phyloP scores from a whole-genome alignment of 2,888 invertebrate genomes.

The Hylaea fasciaria region DNA sequence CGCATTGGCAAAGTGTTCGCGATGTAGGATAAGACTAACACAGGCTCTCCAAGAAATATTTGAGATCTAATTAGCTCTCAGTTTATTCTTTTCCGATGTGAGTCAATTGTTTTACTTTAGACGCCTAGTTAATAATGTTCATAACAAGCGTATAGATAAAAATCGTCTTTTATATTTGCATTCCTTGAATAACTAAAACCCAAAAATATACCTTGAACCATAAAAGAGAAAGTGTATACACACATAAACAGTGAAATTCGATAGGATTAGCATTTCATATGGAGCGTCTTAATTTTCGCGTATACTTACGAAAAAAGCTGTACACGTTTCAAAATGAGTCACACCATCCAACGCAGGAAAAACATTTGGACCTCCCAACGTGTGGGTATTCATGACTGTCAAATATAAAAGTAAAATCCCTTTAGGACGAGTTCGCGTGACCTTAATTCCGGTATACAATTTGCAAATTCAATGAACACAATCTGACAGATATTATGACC shows the following conservation, averaged over 20 bases:
- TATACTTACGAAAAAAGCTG: slow-evolving; percentile 24
- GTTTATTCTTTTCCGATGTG: slow-evolving; percentile 8
- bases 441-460: slow-evolving; percentile 23
- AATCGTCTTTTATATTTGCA: too few relatives aligned
- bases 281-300: slow-evolving; percentile 28
- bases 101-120: slow-evolving; percentile 3
- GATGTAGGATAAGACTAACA: slow-evolving; percentile 29
- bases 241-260: slow-evolving; percentile 15
- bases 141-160: too few relatives aligned
- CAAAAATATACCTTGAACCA: not conserved
- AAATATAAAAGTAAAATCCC: slow-evolving; percentile 12
- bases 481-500: slow-evolving; percentile 24
- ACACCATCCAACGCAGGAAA: slow-evolving; percentile 10
- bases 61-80: slow-evolving; percentile 28
- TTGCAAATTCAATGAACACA: slow-evolving; percentile 27
- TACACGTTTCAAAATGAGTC: slow-evolving; percentile 14
- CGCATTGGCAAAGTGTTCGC: slow-evolving; percentile 28
- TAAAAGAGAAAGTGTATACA: slow-evolving; percentile 30
- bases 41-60: slow-evolving; percentile 25
- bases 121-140: too few relatives aligned
- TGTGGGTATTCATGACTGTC: slow-evolving; percentile 4
- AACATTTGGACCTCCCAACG: slow-evolving; percentile 25
- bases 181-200: too few relatives aligned
- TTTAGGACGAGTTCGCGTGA: slow-evolving; percentile 15
- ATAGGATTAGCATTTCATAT: slow-evolving; percentile 18